Evolutionary conservation across 2,797 vertebrate genomes (phyloP).

Genomic region (Acridotheres tristis): DNA sequence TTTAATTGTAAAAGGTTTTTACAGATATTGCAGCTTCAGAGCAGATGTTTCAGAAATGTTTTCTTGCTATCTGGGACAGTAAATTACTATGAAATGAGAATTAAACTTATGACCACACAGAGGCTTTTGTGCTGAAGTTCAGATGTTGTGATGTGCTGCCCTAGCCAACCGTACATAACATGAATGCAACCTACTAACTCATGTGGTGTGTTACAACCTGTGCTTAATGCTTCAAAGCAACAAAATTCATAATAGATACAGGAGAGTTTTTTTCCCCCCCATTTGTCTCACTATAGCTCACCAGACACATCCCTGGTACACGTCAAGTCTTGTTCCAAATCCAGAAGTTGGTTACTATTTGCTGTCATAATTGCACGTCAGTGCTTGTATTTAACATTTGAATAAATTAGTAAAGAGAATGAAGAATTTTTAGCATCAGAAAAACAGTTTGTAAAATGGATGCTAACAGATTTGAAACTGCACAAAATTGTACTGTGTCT

Average conservation of each 20-base stretch:
- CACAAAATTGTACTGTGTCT: background rate
- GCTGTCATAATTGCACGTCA: background rate
- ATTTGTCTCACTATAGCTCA: background rate
- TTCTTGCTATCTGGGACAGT: background rate
- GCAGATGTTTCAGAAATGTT: background rate
- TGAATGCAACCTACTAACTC: background rate
- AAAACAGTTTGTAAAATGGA: background rate
- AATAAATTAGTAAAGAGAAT: background rate
- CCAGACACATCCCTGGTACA: background rate
- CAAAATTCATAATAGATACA: background rate
- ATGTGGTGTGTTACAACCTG: background rate
- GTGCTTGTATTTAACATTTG: background rate
- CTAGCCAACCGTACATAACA: background rate
- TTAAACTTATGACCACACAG: background rate
- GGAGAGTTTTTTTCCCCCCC: background rate
- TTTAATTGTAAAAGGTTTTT: slow-evolving; percentile 10
- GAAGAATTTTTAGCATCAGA: background rate
- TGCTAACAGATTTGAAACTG: background rate
- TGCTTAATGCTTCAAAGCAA: background rate
- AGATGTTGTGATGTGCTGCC: background rate
- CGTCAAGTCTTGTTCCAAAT: background rate
- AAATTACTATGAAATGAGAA: background rate
- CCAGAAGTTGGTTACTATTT: background rate
- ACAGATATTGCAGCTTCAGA: background rate
- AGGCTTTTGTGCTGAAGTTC: background rate